These are phyloP conservation scores for Leguminivora glycinivorella DNA, from an alignment of 1,140 invertebrate species.

Conservation along the genomic window DNA sequence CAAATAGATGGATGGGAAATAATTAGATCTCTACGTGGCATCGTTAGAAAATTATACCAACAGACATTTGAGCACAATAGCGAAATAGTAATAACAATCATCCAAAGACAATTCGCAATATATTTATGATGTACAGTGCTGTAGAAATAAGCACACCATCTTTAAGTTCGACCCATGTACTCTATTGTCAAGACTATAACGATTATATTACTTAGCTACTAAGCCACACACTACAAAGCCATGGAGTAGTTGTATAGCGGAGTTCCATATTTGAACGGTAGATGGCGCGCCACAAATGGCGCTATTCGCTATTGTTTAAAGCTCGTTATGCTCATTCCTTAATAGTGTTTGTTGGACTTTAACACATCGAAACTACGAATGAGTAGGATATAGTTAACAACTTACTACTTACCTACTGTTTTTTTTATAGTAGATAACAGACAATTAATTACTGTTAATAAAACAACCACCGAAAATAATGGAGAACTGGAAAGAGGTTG, in stretches of 20 bases:
- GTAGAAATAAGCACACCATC: neutral
- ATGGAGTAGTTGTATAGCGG: neutral
- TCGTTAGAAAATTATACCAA: neutral
- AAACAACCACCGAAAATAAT: no score
- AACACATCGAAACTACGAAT: neutral
- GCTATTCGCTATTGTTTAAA: constrained; percentile 3
- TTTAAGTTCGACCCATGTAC: neutral
- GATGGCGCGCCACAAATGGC: constrained; percentile 9
- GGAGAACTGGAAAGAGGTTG: no score
- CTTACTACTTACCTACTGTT: neutral
- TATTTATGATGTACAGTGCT: neutral
- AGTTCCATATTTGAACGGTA: neutral
- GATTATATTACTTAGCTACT: neutral
- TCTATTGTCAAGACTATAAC: neutral
- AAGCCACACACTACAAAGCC: neutral
- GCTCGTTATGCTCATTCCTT: constrained; percentile 3
- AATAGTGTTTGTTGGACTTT: neutral
- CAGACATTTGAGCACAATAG: neutral
- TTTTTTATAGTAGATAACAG: neutral
- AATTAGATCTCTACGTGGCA: neutral
- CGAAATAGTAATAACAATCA: constrained; percentile 1
- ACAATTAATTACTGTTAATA: no score
- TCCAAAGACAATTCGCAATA: neutral
- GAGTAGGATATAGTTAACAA: neutral
- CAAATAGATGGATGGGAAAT: neutral